Conservation (phyloP, 2,797 vertebrate genomes). For the Hephaestus fuliginosus region DNA sequence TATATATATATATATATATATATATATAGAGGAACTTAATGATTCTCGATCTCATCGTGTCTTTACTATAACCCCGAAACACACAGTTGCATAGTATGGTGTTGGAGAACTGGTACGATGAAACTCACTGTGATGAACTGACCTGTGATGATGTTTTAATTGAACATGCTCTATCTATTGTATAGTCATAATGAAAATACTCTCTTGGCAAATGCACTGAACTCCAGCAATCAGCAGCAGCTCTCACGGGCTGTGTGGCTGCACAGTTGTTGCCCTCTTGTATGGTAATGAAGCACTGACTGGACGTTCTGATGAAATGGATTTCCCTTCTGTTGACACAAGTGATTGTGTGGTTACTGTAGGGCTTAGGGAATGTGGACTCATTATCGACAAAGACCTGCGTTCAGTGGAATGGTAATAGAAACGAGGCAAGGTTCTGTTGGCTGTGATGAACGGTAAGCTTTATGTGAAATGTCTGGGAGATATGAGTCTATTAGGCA, state of each 20-base stretch:
- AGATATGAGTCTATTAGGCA: constrained; percentile 64
- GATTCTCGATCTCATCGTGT: constrained; percentile 52
- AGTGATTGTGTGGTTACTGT: constrained; percentile 82
- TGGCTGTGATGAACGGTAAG: constrained; percentile 62
- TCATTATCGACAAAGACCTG: constrained; percentile 78
- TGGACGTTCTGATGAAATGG: constrained; percentile 79
- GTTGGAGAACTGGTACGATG: constrained; percentile 33
- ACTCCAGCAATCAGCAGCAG: constrained; percentile 41
- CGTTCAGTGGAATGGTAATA: constrained; percentile 67
- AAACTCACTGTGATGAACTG: constrained; percentile 35
- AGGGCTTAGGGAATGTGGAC: constrained; percentile 73
- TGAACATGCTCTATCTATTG: constrained; percentile 45
- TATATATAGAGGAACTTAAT: constrained; percentile 14
- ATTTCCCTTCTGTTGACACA: constrained; percentile 82
- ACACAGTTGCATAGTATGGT: constrained; percentile 16
- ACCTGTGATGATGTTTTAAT: constrained; percentile 53
- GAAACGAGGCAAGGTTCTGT: constrained; percentile 52
- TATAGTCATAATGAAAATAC: constrained; percentile 44
- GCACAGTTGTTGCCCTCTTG: constrained; percentile 55
- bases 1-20: background rate
- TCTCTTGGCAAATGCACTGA: constrained; percentile 14
- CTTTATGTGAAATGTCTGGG: constrained; percentile 60
- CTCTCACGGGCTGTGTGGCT: constrained; percentile 47
- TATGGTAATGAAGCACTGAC: constrained; percentile 74
- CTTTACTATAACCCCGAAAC: constrained; percentile 7